A percentile compares a stretch with the other conserved stretches of the same genome.
Conservation (phyloP, 2,113 vertebrate genomes). For the Capreolus pygargus region DNA sequence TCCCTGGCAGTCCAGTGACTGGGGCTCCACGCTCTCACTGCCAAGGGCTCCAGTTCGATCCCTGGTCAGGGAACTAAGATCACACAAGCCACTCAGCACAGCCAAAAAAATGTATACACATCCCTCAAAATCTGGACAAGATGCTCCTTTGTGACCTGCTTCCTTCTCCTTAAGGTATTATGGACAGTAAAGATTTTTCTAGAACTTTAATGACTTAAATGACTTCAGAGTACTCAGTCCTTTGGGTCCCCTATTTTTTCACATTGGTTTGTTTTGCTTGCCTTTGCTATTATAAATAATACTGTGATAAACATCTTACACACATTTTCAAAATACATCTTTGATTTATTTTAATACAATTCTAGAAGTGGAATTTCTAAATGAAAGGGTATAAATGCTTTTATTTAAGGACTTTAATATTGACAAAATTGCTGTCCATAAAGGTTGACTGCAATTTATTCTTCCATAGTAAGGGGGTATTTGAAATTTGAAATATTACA, state of each 20-base stretch:
- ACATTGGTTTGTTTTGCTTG: background rate
- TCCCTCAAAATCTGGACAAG: background rate
- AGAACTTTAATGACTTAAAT: constrained; percentile 16
- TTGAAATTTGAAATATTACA: background rate
- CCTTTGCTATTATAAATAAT: background rate
- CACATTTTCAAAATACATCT: background rate
- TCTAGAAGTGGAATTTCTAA: background rate
- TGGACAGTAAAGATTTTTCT: background rate
- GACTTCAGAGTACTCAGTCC: background rate
- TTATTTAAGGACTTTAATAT: background rate
- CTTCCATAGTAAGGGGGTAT: background rate
- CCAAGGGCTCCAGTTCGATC: background rate
- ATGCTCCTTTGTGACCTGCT: background rate
- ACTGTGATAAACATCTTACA: background rate
- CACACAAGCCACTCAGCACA: background rate
- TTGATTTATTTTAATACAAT: background rate
- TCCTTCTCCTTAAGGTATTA: constrained; percentile 1
- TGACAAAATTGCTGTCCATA: background rate
- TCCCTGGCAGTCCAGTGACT: background rate
- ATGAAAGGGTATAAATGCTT: background rate
- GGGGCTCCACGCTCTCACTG: background rate
- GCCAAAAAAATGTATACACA: background rate
- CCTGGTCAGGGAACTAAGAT: background rate
- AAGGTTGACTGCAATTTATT: background rate
- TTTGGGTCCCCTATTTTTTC: constrained; percentile 10